phyloP scores from a whole-genome alignment of 2,113 vertebrate genomes.

The Delphinus delphis region DNA sequence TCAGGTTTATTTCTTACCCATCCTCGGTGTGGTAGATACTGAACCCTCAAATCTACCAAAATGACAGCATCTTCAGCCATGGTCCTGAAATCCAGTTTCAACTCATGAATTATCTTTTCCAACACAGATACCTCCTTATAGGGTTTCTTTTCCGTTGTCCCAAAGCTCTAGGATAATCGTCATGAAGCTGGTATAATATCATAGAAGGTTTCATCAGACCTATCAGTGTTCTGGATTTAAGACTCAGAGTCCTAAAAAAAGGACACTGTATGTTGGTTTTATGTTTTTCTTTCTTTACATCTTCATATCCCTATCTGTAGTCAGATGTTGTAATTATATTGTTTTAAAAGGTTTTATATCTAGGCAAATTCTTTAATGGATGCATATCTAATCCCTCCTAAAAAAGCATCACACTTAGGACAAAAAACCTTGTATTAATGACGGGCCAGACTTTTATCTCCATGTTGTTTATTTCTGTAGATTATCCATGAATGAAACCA shows the following conservation, averaged over 20 bases:
- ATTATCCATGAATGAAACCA: neutral
- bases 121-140: conserved; percentile 18
- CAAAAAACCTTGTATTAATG: neutral
- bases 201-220: neutral
- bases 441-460: neutral
- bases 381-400: neutral
- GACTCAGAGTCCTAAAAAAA: neutral
- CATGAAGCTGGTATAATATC: neutral
- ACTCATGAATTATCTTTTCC: conserved; percentile 41
- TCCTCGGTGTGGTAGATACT: neutral
- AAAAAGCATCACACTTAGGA: neutral
- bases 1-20: conserved; percentile 38
- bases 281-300: neutral
- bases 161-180: neutral
- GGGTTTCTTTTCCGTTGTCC: conserved; percentile 10
- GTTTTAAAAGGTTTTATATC: neutral
- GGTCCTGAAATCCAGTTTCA: conserved; percentile 59
- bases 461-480: neutral
- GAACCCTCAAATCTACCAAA: conserved; percentile 39
- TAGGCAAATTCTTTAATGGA: neutral
- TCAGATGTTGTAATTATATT: neutral
- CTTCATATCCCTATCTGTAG: neutral
- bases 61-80: conserved; percentile 32
- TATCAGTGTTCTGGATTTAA: neutral
- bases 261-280: neutral